Evolutionary conservation across 2,113 vertebrate species (phyloP).

Genomic region (Mystacornis crossleyi): DNA sequence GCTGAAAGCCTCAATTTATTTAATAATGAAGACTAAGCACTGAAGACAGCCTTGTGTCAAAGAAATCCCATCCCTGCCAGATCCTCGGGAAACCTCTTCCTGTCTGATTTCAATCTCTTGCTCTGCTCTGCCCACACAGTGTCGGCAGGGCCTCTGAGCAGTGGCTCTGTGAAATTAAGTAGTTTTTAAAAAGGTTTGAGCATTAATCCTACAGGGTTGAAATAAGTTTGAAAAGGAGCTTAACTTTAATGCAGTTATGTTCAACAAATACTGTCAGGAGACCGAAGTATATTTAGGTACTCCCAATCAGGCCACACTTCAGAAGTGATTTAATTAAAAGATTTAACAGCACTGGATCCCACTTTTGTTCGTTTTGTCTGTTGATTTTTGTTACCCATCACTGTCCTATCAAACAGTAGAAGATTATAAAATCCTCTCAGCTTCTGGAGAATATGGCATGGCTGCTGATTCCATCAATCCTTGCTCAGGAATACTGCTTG

Average conservation of each 20-base stretch:
- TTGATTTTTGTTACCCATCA: not conserved
- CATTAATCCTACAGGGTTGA: not conserved
- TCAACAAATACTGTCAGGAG: not conserved
- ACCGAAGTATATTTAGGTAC: not conserved
- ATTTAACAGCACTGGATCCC: not conserved
- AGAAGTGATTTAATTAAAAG: not conserved
- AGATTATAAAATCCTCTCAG: not conserved
- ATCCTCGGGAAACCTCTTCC: not conserved
- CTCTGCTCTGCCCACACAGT: not conserved
- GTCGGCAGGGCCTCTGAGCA: not conserved
- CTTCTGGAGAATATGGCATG: not conserved
- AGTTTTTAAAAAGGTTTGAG: not conserved
- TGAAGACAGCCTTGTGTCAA: not conserved
- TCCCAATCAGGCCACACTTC: not conserved
- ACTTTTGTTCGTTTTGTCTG: not conserved
- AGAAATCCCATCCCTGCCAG: not conserved
- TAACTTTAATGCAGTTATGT: not conserved
- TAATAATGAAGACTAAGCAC: not conserved
- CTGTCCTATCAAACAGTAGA: not conserved
- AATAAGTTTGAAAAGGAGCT: not conserved
- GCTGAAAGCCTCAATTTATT: not conserved
- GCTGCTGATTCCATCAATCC: not conserved
- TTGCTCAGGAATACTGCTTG: not conserved
- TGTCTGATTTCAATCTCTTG: not conserved
- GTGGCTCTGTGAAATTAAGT: not conserved